Evolutionary conservation across 1,140 invertebrate species (phyloP).

Genomic region (Platorchestia sp.): DNA sequence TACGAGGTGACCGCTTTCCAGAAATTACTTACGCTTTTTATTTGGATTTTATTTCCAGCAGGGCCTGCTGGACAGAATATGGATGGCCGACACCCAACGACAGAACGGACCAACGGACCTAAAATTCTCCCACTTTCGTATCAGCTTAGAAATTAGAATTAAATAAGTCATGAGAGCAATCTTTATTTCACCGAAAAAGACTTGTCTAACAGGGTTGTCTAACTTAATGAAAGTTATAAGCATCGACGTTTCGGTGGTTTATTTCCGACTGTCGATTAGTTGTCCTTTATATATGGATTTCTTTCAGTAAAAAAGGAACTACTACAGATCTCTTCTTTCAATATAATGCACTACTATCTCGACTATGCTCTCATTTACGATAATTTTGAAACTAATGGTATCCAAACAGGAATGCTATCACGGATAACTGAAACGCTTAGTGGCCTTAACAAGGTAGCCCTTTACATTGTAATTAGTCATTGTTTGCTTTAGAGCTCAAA

Average conservation of each 20-base stretch:
- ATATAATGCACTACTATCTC: background rate
- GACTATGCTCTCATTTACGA: background rate
- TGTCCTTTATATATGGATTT: background rate
- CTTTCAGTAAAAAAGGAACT: no score
- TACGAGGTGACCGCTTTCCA: slow-evolving; percentile 54
- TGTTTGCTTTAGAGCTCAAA: no score
- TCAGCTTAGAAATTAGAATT: background rate
- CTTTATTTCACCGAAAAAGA: background rate
- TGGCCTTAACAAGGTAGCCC: background rate
- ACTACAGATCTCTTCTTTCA: background rate
- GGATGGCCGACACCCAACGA: background rate
- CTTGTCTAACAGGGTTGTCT: background rate
- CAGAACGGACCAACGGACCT: background rate
- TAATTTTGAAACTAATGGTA: background rate
- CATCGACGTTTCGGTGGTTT: background rate
- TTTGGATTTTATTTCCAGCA: slow-evolving; percentile 36
- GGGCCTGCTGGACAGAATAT: slow-evolving; percentile 24
- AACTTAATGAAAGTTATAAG: background rate
- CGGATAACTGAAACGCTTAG: background rate
- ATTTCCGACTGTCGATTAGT: background rate
- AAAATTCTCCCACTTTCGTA: background rate
- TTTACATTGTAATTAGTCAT: no score
- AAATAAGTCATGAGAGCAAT: background rate
- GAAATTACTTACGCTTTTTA: slow-evolving; percentile 53
- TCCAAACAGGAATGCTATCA: background rate